Base-by-base conservation (phyloP, 2,888 invertebrate species). In the Proisotoma minuta region DNA sequence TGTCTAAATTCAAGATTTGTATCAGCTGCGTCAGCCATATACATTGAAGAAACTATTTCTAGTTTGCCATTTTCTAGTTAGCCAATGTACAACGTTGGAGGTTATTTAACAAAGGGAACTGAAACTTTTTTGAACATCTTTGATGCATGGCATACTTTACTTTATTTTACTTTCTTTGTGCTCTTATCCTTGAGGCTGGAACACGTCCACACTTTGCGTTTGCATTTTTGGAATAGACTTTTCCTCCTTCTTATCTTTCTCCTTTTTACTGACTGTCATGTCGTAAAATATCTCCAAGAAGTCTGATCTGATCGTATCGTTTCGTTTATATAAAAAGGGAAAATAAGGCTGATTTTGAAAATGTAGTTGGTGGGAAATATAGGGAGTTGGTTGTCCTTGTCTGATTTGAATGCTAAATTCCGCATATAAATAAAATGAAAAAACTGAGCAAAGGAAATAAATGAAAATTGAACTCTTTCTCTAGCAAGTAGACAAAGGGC, bases 401-500 rank as follows among this genome's bases (percentile, higher is more conserved):
- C 43, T 43, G 43, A 43, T 43, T 43, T 43, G 43, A 43, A 43
- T 43, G 43, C 43, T 43, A 43, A 5, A 43, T 43, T 43, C 10
- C 15, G 43, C 5, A 20, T n/a, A 43, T 43, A 43, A 12, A n/a
- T n/a, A 43, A 43, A 12, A 43, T 18, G 43, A n/a, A 20, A 4
- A 43, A 18, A 10, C 18, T 15, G 43, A 20, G 27, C 27, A 27
- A 51, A 51, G 20, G 51, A 51, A 51, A 27, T 51, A 51, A 51
- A 51, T 51, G 51, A 51, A 51, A 51, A 51, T 51, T 27, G 51
- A 51, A 51, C 51, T 27, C 51, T 51, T 51, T 51, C 27, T 51
- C 27, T 27, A 26, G 18, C 10, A 18, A 51, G n/a, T 22, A 51
- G 51, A 51, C 51, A 51, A 51, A 51, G 27, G 26, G 27, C 51